Conservation (phyloP, 2,113 vertebrate genomes). For the Apistogramma diplotaenia region DNA sequence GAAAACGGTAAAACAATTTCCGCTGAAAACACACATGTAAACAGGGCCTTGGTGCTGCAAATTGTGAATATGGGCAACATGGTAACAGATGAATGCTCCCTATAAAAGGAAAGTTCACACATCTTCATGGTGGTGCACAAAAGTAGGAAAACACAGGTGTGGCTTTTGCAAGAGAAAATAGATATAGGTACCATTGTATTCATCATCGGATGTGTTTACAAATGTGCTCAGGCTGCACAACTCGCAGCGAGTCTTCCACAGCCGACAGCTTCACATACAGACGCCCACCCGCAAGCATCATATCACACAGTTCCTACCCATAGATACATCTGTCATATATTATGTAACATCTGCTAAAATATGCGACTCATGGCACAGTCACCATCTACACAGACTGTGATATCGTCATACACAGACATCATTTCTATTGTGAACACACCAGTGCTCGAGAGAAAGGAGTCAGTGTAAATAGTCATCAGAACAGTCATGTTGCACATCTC, state of each 20-base stretch:
- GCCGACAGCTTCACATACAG: conserved; percentile 44
- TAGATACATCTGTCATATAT: conserved; percentile 59
- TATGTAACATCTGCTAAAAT: conserved; percentile 60
- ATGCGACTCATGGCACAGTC: conserved; percentile 47
- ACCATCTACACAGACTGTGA: conserved; percentile 33
- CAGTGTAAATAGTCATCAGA: conserved; percentile 30
- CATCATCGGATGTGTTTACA: conserved; percentile 69
- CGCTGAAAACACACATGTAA: too few relatives aligned
- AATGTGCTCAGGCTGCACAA: conserved; percentile 61
- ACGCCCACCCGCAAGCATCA: conserved; percentile 45
- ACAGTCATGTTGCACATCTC: conserved; percentile 21
- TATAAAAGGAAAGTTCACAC: neutral
- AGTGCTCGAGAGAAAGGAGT: conserved; percentile 27
- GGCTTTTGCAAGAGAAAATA: conserved; percentile 69
- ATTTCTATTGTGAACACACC: conserved; percentile 26
- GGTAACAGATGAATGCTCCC: neutral
- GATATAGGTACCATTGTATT: conserved; percentile 46
- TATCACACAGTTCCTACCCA: conserved; percentile 49
- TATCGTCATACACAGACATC: conserved; percentile 27
- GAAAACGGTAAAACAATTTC: too few relatives aligned
- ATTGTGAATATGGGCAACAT: neutral
- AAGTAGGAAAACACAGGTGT: conserved; percentile 26
- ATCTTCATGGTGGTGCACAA: neutral
- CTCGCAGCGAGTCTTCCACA: conserved; percentile 41
- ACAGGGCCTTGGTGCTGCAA: neutral